Base-by-base conservation (phyloP, 2,797 vertebrate species). In the Zenarchopterus dispar region DNA sequence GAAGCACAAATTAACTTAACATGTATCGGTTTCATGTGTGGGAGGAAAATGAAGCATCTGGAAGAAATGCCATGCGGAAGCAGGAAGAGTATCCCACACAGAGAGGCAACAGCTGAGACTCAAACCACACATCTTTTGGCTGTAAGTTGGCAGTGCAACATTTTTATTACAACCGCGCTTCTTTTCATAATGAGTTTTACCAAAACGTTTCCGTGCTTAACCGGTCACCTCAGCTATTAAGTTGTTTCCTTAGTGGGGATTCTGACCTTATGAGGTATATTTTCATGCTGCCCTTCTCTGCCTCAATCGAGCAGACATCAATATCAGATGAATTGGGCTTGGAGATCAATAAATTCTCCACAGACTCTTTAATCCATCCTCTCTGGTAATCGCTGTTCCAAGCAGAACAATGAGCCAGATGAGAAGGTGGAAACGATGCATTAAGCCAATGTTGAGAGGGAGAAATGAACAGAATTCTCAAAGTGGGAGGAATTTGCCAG, bases 291-390 rank as follows among this genome's bases (percentile, higher is more conserved):
- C 71, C 41, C 22, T 42, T 48, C 72, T 61, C 63, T 56, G 55
- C 67, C 21, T 56, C 22, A 61, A 77, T 82, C 17, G 42, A 84
- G 67, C 62, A 52, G 55, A 48, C 62, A 74, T 78, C 83, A 65
- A 78, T 88, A 86, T 72, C 75, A 73, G 84, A 85, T 82, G 73
- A 78, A 88, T 82, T 65, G 74, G 74, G 77, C 64, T 28, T 67
- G 76, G 52, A 82, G 80, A 92, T 90, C 88, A 59, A 88, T 89
- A 77, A 2, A 9, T 51, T 60, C 60, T 67, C 73, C 52, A 46
- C 73, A 53, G 68, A 72, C 75, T 72, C 75, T 84, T 84, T 82
- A 86, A 84, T 88, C 87, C 70, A 75, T 71, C 70, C 71, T 82
- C 78, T 81, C 68, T 60, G 62, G 77, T 81, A 84, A 85, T 87